These are phyloP conservation scores for Sorex fumeus DNA, from an alignment of 2,113 vertebrate species.

Conservation along the genomic window DNA sequence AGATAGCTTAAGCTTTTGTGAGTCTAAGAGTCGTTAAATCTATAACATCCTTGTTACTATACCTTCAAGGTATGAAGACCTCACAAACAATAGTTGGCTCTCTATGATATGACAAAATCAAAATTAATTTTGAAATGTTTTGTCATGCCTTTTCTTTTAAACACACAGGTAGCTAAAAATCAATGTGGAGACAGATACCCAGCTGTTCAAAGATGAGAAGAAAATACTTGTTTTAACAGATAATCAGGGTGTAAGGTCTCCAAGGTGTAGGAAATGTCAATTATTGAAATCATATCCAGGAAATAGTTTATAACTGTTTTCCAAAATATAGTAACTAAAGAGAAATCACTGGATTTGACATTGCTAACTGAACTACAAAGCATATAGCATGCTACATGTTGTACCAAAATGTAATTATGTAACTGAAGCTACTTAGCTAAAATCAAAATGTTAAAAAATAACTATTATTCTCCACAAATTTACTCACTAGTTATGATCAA, in stretches of 20 bases:
- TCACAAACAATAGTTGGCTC: background rate
- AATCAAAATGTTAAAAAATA: constrained; percentile 74
- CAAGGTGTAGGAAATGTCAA: constrained; percentile 63
- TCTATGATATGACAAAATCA: constrained; percentile 55
- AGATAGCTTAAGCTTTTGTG: constrained; percentile 11
- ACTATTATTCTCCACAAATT: constrained; percentile 85
- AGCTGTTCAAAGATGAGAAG: constrained; percentile 58
- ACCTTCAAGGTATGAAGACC: background rate
- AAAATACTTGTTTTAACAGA: constrained; percentile 54
- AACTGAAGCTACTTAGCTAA: constrained; percentile 69
- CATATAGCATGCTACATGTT: background rate
- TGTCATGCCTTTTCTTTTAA: background rate
- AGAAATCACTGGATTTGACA: background rate
- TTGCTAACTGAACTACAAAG: too few relatives aligned
- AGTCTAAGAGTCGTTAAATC: constrained; percentile 14
- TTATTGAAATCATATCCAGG: constrained; percentile 68
- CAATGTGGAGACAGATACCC: constrained; percentile 67
- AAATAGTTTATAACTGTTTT: constrained; percentile 73
- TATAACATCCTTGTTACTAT: background rate
- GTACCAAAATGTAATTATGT: constrained; percentile 29
- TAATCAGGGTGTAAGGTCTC: constrained; percentile 67
- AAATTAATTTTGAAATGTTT: constrained; percentile 67
- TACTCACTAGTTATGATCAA: constrained; percentile 82
- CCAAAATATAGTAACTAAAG: constrained; percentile 55
- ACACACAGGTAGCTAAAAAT: constrained; percentile 58